Percentiles rank a stretch among this genome's conserved stretches.
Evolutionary conservation across 2,888 invertebrate species (phyloP).

Genomic region (Flexamia atlantica): DNA sequence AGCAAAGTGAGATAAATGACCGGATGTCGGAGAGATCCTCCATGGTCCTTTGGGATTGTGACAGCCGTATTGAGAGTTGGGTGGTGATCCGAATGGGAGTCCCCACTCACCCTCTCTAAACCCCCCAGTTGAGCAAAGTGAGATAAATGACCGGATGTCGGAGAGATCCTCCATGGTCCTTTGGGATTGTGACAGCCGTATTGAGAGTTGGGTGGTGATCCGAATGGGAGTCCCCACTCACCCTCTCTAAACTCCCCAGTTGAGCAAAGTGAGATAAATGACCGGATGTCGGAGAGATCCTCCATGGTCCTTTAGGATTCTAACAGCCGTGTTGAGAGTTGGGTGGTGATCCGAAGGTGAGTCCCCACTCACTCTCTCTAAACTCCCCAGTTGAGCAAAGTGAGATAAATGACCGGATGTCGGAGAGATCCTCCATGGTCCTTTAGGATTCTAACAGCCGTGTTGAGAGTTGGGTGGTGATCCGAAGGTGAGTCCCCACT

Average conservation of each 20-base stretch:
- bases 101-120: too few species aligned
- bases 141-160: neutral
- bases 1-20: neutral
- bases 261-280: neutral
- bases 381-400: neutral
- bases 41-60: too few species aligned
- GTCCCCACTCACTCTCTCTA: too few species aligned
- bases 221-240: too few species aligned
- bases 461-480: neutral
- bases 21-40: neutral
- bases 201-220: neutral
- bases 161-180: too few species aligned
- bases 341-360: neutral
- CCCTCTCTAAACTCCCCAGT: too few species aligned
- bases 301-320: neutral
- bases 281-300: neutral
- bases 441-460: too few species aligned
- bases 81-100: neutral
- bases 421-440: neutral
- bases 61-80: neutral
- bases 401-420: conserved; percentile 2
- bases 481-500: conserved; percentile 3
- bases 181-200: too few species aligned
- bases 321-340: neutral
- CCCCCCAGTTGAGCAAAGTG: neutral